These are phyloP conservation scores for Lamellibrachia luymesi DNA, from an alignment of 1,140 invertebrate genomes.

Conservation along the genomic window DNA sequence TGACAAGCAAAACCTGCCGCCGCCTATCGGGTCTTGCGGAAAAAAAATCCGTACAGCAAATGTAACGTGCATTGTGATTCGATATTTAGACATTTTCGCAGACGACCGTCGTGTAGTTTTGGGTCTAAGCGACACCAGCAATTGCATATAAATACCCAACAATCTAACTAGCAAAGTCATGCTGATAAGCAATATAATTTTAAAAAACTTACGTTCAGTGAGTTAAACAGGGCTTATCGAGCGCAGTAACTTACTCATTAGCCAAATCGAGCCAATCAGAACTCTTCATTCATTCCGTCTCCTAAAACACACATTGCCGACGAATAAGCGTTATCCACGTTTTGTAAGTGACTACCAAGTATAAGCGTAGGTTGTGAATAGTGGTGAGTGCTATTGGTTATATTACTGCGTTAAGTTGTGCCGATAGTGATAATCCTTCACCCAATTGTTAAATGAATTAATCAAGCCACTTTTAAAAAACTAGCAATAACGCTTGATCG, in stretches of 20 bases:
- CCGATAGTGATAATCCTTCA: not conserved
- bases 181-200: not conserved
- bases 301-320: not conserved
- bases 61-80: not conserved
- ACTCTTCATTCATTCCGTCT: not conserved
- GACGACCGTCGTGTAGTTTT: not conserved
- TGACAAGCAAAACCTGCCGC: not conserved
- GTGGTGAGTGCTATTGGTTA: not conserved
- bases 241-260: not conserved
- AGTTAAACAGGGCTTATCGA: not conserved
- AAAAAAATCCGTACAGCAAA: not conserved
- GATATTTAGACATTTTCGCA: not conserved
- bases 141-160: not conserved
- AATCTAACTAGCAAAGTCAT: not conserved
- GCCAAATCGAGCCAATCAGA: not conserved
- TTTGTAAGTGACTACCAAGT: not conserved
- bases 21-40: not conserved
- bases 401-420: not conserved
- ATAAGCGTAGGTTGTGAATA: not conserved
- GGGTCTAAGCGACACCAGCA: not conserved
- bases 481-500: not conserved
- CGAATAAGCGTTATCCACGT: slow-evolving; percentile 4
- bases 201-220: not conserved
- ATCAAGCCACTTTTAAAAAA: not conserved
- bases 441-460: not conserved